phyloP scores from a whole-genome alignment of 1,140 invertebrate genomes.

The Daktulosphaira vitifoliae region DNA sequence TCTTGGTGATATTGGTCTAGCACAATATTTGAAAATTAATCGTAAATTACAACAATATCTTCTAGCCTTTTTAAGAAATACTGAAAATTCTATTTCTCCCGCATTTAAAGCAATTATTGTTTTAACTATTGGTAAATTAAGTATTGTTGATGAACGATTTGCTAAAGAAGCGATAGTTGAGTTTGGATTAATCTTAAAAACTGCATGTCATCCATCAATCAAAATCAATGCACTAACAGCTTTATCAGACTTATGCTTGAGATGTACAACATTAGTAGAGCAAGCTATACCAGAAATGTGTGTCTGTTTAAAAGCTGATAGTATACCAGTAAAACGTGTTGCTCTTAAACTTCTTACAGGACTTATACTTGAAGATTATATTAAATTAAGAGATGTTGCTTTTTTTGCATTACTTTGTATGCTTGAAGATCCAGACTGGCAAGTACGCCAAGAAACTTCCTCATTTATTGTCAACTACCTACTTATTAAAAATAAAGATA shows the following conservation, averaged over 20 bases:
- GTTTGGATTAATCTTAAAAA: slow-evolving; percentile 20
- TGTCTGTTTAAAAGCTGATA: slow-evolving; percentile 15
- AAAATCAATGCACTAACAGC: slow-evolving; percentile 31
- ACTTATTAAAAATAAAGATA: slow-evolving; percentile 23
- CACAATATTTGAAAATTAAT: slow-evolving; percentile 17
- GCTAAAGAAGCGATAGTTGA: slow-evolving; percentile 25
- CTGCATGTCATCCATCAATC: slow-evolving; percentile 12
- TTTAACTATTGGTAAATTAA: slow-evolving; percentile 21
- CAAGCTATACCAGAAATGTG: slow-evolving; percentile 34
- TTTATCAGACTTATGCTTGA: slow-evolving; percentile 26
- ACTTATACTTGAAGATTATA: slow-evolving; percentile 18
- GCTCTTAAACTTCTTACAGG: slow-evolving; percentile 17
- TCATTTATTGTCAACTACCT: slow-evolving; percentile 27
- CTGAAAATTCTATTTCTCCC: background rate
- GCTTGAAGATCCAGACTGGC: slow-evolving; percentile 13
- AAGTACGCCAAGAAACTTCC: slow-evolving; percentile 24
- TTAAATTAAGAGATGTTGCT: slow-evolving; percentile 20
- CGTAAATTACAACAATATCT: slow-evolving; percentile 14
- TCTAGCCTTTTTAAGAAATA: background rate
- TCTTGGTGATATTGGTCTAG: slow-evolving; percentile 15
- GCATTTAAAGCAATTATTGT: slow-evolving; percentile 16
- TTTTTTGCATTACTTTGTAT: slow-evolving; percentile 24
- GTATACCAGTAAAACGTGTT: slow-evolving; percentile 14
- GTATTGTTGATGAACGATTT: slow-evolving; percentile 23
- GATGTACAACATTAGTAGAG: slow-evolving; percentile 23